Conservation (phyloP, 2,797 vertebrate genomes). For the Hydrocynus forskahlii region DNA sequence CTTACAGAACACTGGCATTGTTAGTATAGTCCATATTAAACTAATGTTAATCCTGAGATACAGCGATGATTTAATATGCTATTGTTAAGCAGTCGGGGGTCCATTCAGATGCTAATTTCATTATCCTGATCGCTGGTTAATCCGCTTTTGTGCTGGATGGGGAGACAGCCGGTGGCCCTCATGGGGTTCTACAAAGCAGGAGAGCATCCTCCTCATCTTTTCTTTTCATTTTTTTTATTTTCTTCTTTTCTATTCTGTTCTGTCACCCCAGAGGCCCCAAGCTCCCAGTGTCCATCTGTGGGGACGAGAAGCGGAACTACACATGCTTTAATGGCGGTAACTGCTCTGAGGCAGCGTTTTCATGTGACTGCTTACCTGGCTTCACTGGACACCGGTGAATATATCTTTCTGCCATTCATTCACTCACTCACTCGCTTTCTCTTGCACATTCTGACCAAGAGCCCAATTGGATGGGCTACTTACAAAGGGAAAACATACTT, state of each 20-base stretch:
- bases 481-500: too few species aligned
- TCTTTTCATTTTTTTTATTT: slow-evolving; percentile 36
- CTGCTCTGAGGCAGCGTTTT: slow-evolving; percentile 78
- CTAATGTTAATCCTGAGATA: slow-evolving; percentile 30
- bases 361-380: slow-evolving; percentile 81
- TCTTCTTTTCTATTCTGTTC: slow-evolving; percentile 2
- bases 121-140: slow-evolving; percentile 65
- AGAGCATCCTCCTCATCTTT: slow-evolving; percentile 41
- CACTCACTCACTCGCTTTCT: neutral
- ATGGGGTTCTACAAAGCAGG: slow-evolving; percentile 20
- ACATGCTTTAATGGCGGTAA: slow-evolving; percentile 91
- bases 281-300: slow-evolving; percentile 85
- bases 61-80: slow-evolving; percentile 50
- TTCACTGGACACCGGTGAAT: slow-evolving; percentile 87
- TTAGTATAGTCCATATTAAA: neutral
- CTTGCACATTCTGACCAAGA: neutral
- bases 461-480: too few species aligned
- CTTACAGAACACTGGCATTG: neutral
- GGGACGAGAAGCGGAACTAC: slow-evolving; percentile 83
- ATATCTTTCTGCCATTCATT: slow-evolving; percentile 16
- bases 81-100: slow-evolving; percentile 54
- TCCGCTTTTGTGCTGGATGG: slow-evolving; percentile 58
- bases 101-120: slow-evolving; percentile 62
- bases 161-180: slow-evolving; percentile 16
- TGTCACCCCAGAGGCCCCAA: slow-evolving; percentile 70